Base-by-base conservation (phyloP, 2,113 vertebrate species). In the Chroicocephalus ridibundus region DNA sequence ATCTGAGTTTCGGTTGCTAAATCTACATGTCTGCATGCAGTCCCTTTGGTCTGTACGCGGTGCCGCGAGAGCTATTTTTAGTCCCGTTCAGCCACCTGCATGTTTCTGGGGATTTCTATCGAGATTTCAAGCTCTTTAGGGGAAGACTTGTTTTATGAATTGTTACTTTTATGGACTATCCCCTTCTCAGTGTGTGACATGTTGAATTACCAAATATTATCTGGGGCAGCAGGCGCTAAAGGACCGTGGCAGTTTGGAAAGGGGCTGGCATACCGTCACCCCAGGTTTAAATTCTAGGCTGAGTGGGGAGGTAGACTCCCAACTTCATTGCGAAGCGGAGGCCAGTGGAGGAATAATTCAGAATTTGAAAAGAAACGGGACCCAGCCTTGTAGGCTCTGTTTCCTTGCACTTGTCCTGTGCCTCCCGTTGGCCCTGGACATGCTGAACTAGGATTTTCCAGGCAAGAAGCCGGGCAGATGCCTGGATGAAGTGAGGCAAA, bases 1-100 rank as follows among this genome's bases (percentile, higher is more conserved):
- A 57, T 40, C 78, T 91, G 74, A 72, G 61, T 96, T 95, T 97
- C 93, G 0, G 92, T 96, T 96, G 70, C 92, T 96, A 94, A 96
- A 96, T 86, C 22, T 40, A 11, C 47, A 13, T 0, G 0, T 18
- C 66, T 88, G 46, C 44, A 5, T n/a, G 5, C 7, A 32, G 88
- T n/a, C 90, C 79, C 86, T 82, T 58, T 4, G 47, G 54, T 86
- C n/a, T 71, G 36, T 7, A 26, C 6, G 6, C 13, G 77, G 65
- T 62, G 70, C 40, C 1, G 3, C 0, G 0, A 60, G 61, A 72
- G 66, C 70, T 94, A 85, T 95, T 96, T 93, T 85, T 42, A 61
- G 87, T 9, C 44, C 42, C 11, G 1, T 55, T 77, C 66, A 65
- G 92, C 87, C 95, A 96, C 96, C 96, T 97, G 96, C 46, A 10